phyloP scores from a whole-genome alignment of 2,888 invertebrate species.

The Petrolisthes manimaculis region DNA sequence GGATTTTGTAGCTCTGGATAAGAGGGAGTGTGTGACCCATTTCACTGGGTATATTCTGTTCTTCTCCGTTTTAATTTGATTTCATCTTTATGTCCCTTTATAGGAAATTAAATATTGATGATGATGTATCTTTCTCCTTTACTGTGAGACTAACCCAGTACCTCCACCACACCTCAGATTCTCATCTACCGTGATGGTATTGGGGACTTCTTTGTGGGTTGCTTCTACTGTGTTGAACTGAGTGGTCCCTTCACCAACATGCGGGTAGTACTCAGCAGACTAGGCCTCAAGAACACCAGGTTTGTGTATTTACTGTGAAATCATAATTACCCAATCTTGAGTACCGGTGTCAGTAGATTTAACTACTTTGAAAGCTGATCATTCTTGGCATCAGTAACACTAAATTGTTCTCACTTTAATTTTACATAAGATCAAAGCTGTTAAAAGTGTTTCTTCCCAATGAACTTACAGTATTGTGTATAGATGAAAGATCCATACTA shows the following conservation, averaged over 20 bases:
- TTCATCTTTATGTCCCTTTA: background rate
- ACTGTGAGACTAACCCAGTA: background rate
- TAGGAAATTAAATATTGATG: background rate
- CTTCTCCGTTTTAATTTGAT: background rate
- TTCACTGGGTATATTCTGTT: background rate
- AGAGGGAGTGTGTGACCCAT: background rate
- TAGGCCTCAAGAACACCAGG: constrained; percentile 40
- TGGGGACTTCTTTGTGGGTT: constrained; percentile 52
- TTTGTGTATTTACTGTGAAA: background rate
- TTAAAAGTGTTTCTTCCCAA: no score
- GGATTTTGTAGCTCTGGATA: background rate
- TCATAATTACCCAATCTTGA: no score
- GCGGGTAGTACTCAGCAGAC: constrained; percentile 42
- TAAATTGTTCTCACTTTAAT: no score
- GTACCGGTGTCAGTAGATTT: no score
- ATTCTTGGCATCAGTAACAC: no score
- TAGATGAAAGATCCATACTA: no score
- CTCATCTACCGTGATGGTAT: constrained; percentile 36
- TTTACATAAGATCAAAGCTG: no score
- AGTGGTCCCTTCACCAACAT: constrained; percentile 55
- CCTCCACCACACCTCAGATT: constrained; percentile 21
- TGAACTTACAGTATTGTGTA: no score
- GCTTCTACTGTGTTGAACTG: constrained; percentile 52
- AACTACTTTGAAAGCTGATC: no score
- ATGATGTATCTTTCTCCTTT: background rate